Percentiles rank a stretch among this genome's conserved stretches.
Conservation (phyloP, 1,140 invertebrate genomes). For the Eufriesea mexicana region DNA sequence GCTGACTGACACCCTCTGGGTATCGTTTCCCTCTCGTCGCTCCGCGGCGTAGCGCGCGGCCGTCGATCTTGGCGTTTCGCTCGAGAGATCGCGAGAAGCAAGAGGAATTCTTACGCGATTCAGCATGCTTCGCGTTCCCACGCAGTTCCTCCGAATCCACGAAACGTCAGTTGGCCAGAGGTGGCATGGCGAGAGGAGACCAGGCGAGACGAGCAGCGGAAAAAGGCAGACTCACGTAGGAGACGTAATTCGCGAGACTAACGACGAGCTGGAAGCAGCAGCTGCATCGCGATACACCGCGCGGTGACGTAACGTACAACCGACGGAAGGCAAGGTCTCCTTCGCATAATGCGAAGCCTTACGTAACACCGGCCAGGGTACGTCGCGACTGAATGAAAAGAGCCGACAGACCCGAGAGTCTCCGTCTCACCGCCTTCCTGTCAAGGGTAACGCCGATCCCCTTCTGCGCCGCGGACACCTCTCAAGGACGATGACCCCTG, state of each 20-base stretch:
- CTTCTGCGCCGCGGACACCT: too few species aligned
- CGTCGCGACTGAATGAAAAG: conserved; percentile 42
- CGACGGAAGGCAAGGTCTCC: conserved; percentile 60
- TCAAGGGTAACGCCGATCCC: not conserved
- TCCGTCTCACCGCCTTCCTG: too few species aligned
- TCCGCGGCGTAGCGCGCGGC: not conserved
- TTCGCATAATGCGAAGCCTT: conserved; percentile 50
- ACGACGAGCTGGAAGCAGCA: not conserved
- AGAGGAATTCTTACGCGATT: not conserved
- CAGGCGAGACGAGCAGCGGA: not conserved
- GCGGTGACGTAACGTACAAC: conserved; percentile 52
- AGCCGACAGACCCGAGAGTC: not conserved
- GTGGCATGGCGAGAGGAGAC: not conserved
- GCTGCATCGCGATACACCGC: conserved; percentile 13
- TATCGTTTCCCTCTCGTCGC: too few species aligned
- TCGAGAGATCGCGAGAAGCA: not conserved
- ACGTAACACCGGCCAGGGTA: conserved; percentile 43
- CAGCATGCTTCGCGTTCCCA: not conserved
- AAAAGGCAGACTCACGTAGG: not conserved
- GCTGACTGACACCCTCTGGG: too few species aligned
- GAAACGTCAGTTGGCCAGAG: too few species aligned
- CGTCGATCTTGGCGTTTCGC: too few species aligned
- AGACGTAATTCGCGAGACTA: conserved; percentile 24
- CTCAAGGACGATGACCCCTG: not conserved
- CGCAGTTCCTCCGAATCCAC: too few species aligned